Conservation (phyloP, 2,888 invertebrate genomes). For the Drosophila affinis region DNA sequence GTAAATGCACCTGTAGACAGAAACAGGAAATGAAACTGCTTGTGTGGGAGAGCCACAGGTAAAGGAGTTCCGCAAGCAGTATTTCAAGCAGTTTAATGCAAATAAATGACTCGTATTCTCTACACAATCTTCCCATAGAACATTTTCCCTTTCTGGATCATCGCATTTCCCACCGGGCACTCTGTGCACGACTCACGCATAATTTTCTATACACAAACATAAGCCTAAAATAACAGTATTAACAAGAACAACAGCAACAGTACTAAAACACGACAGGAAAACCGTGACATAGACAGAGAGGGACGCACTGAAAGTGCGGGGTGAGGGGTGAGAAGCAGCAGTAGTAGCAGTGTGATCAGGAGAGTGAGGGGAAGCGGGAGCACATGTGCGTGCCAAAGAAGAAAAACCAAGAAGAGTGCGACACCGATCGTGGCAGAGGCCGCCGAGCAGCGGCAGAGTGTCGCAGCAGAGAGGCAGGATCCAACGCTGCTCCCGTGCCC, state of each 20-base stretch:
- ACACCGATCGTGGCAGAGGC: slow-evolving; percentile 7
- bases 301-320: slow-evolving; percentile 29
- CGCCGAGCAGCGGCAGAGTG: slow-evolving; percentile 56
- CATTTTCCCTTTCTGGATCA: neutral
- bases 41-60: neutral
- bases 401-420: slow-evolving; percentile 48
- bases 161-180: slow-evolving; percentile 46
- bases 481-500: slow-evolving; percentile 24
- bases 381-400: slow-evolving; percentile 65
- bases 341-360: slow-evolving; percentile 3
- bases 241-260: slow-evolving; percentile 40
- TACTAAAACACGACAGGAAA: slow-evolving; percentile 22
- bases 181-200: slow-evolving; percentile 45
- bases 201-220: slow-evolving; percentile 56
- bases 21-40: neutral
- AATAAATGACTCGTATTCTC: neutral
- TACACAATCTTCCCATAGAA: neutral
- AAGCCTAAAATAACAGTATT: slow-evolving; percentile 54
- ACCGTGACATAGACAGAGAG: slow-evolving; percentile 33
- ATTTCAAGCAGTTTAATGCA: neutral
- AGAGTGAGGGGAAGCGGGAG: slow-evolving; percentile 21
- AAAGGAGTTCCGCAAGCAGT: neutral
- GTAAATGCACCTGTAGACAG: neutral
- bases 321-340: neutral
- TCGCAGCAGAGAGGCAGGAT: slow-evolving; percentile 45